Conservation (phyloP, 2,113 vertebrate genomes). For the Paratilapia polleni region DNA sequence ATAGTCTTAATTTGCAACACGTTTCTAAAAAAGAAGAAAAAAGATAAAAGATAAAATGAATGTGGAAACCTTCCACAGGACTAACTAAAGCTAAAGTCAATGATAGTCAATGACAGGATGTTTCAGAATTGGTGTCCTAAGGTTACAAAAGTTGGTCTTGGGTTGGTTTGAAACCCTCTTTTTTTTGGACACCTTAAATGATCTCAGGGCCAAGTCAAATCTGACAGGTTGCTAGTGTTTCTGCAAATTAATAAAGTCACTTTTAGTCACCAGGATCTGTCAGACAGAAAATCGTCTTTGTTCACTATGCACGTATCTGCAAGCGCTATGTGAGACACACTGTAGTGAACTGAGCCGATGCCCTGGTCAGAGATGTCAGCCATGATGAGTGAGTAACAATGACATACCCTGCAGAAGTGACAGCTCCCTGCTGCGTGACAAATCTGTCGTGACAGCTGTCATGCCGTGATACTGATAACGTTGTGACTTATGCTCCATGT, state of each 20-base stretch:
- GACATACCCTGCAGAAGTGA: slow-evolving; percentile 55
- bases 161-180: no score
- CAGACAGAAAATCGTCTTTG: not conserved
- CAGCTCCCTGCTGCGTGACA: slow-evolving; percentile 54
- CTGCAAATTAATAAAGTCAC: slow-evolving; percentile 16
- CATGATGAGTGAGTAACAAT: slow-evolving; percentile 52
- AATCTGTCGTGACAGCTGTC: slow-evolving; percentile 64
- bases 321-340: not conserved
- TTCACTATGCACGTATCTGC: not conserved
- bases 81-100: no score
- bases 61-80: not conserved
- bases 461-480: slow-evolving; percentile 51
- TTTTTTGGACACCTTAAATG: not conserved
- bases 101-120: not conserved
- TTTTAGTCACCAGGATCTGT: slow-evolving; percentile 13
- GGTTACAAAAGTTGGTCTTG: not conserved
- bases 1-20: not conserved
- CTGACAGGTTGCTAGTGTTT: slow-evolving; percentile 13
- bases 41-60: not conserved
- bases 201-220: not conserved
- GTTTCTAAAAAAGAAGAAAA: no score
- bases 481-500: slow-evolving; percentile 63
- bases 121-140: not conserved
- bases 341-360: slow-evolving; percentile 31
- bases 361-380: slow-evolving; percentile 64